Percentiles rank a stretch among this genome's conserved stretches.
Conservation (phyloP, 2,797 vertebrate species). For the Manis pentadactyla region DNA sequence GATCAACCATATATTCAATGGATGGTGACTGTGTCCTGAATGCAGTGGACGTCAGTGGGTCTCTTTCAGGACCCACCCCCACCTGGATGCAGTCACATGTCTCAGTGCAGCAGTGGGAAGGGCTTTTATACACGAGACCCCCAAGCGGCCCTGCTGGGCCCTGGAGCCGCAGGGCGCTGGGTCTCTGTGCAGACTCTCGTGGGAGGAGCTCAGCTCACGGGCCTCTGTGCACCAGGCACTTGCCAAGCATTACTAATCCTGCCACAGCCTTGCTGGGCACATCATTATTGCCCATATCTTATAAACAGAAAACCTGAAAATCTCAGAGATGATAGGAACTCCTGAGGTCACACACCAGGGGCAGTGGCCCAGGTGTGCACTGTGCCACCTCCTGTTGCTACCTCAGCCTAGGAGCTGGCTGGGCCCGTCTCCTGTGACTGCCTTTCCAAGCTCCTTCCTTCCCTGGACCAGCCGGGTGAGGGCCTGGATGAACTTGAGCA, state of each 20-base stretch:
- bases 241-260: not conserved
- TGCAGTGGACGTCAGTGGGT: rapidly evolving
- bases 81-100: rapidly evolving
- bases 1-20: rapidly evolving
- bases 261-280: rapidly evolving
- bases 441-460: not conserved
- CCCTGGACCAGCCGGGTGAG: not conserved
- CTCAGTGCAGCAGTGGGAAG: rapidly evolving
- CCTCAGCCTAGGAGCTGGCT: rapidly evolving
- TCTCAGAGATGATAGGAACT: not conserved
- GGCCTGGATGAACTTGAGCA: not conserved
- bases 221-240: too few relatives aligned
- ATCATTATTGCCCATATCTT: rapidly evolving
- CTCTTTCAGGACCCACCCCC: rapidly evolving
- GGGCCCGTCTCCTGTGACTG: rapidly evolving
- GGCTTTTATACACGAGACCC: rapidly evolving
- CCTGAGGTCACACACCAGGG: not conserved
- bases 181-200: not conserved
- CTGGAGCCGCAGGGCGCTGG: too few relatives aligned
- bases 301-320: not conserved
- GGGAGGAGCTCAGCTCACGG: not conserved
- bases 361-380: rapidly evolving
- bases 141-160: not conserved
- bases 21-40: rapidly evolving
- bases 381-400: rapidly evolving